Conservation (phyloP, 2,113 vertebrate genomes). For the Todiramphus chloris region DNA sequence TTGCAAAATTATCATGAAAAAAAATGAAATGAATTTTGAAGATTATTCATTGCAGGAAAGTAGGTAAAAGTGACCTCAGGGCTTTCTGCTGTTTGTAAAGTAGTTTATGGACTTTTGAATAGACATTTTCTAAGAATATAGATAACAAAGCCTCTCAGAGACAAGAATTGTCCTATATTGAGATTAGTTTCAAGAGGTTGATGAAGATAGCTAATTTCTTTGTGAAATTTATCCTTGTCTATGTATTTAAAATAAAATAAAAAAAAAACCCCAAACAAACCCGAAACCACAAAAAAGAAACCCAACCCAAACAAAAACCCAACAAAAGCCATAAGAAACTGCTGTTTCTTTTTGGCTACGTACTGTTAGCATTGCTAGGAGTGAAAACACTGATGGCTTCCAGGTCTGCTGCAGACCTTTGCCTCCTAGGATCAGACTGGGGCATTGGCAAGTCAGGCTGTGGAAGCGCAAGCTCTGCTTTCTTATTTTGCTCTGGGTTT, state of each 20-base stretch:
- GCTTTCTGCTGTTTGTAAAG: constrained; percentile 13
- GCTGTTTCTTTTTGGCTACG: background rate
- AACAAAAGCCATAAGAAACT: background rate
- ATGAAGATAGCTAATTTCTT: background rate
- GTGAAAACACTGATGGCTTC: background rate
- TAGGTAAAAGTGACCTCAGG: background rate
- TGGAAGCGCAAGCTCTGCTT: background rate
- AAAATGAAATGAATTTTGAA: constrained; percentile 19
- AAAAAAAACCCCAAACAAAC: background rate
- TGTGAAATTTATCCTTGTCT: background rate
- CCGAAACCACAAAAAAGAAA: background rate
- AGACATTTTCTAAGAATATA: background rate
- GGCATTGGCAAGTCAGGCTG: background rate
- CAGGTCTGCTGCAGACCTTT: background rate
- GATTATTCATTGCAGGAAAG: background rate
- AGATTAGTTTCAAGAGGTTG: background rate
- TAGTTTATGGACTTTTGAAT: background rate
- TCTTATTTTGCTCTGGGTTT: background rate
- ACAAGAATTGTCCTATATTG: background rate
- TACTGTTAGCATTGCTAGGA: background rate
- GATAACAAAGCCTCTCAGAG: background rate
- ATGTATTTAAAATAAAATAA: background rate
- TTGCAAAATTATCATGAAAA: constrained; percentile 24
- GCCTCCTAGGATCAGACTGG: background rate
- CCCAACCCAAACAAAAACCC: background rate